Conservation (phyloP, 53 echinoderm and acorn worm species). For the Apostichopus leukothele region DNA sequence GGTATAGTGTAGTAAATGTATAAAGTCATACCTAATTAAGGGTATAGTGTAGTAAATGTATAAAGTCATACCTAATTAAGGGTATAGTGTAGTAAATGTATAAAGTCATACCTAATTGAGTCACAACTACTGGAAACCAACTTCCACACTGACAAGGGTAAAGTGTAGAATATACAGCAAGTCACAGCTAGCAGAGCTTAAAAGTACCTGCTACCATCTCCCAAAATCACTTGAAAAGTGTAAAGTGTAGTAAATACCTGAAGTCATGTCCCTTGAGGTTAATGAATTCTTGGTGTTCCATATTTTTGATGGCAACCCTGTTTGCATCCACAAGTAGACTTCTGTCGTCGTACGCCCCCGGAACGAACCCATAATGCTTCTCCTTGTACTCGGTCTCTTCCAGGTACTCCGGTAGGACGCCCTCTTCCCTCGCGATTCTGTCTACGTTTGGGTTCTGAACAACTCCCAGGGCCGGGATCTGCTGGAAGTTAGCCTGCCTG, state of each 20-base stretch:
- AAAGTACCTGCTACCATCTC: too few relatives aligned
- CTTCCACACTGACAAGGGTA: too few relatives aligned
- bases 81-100: too few relatives aligned
- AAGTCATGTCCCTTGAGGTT: constrained; percentile 92
- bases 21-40: too few relatives aligned
- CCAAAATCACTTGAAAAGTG: too few relatives aligned
- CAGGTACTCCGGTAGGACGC: constrained; percentile 58
- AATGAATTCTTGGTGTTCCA: constrained; percentile 94
- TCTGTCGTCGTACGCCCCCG: constrained; percentile 69
- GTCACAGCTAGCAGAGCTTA: too few relatives aligned
- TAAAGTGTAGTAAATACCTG: constrained; percentile 57
- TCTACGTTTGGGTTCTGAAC: constrained; percentile 90
- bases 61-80: too few relatives aligned
- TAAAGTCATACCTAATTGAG: too few relatives aligned
- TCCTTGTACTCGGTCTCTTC: constrained; percentile 57
- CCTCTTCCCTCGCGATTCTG: constrained; percentile 75
- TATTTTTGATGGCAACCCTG: constrained; percentile 82
- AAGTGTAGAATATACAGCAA: too few relatives aligned
- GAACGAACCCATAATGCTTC: constrained; percentile 79
- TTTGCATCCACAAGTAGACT: constrained; percentile 73
- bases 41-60: too few relatives aligned
- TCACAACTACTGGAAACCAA: too few relatives aligned
- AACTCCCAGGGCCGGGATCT: constrained; percentile 89
- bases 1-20: too few relatives aligned
- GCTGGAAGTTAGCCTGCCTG: constrained; percentile 61